phyloP scores from a whole-genome alignment of 2,888 invertebrate genomes.

The Dasysyrphus tricinctus region DNA sequence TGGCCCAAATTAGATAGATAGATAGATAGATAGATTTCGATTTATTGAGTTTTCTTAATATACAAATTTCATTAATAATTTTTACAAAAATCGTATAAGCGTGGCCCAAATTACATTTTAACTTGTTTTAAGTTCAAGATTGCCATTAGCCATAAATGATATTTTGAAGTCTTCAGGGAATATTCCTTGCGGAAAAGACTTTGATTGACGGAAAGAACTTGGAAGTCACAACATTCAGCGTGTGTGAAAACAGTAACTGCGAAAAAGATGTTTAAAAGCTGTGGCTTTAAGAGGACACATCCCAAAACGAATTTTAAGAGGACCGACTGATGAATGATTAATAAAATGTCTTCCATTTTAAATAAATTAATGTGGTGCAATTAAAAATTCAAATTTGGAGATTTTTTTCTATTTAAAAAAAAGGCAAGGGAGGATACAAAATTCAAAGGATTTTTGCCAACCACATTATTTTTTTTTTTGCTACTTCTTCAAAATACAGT shows the following conservation, averaged over 20 bases:
- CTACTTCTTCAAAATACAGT: background rate
- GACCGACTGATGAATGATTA: conserved; percentile 7
- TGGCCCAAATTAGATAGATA: too few species aligned
- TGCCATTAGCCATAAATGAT: too few species aligned
- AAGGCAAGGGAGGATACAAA: background rate
- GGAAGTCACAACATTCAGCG: conserved; percentile 77
- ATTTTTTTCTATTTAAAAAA: background rate
- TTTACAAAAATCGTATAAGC: too few species aligned
- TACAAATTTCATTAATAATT: too few species aligned
- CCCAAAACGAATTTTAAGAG: conserved; percentile 74
- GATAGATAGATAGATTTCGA: too few species aligned
- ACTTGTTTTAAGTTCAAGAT: too few species aligned
- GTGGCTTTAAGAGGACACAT: conserved; percentile 66
- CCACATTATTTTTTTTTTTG: background rate
- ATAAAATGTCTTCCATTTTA: background rate
- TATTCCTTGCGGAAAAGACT: conserved; percentile 76
- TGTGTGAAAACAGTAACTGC: conserved; percentile 78
- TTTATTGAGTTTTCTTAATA: too few species aligned
- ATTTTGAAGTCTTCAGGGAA: too few species aligned
- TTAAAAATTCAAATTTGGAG: conserved; percentile 1
- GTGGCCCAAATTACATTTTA: too few species aligned
- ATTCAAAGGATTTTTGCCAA: background rate
- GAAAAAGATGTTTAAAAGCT: conserved; percentile 77
- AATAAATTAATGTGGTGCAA: background rate
- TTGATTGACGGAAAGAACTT: conserved; percentile 78